These are phyloP conservation scores for Calliphora vicina DNA, from an alignment of 1,140 invertebrate species.

Conservation along the genomic window DNA sequence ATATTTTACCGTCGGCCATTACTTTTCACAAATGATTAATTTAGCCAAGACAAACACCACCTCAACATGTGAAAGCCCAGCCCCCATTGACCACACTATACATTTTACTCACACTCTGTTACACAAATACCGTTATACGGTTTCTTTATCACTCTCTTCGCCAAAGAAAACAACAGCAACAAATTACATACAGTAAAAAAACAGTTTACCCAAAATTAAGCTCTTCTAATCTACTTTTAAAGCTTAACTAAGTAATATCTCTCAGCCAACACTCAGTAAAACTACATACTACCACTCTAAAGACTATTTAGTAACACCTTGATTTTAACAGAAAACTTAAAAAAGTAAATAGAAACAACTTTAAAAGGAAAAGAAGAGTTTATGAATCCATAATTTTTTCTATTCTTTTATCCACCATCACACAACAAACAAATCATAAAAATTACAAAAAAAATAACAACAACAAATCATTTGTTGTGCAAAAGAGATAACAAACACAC, in stretches of 20 bases:
- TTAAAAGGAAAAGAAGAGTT: not conserved
- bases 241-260: not conserved
- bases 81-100: not conserved
- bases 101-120: not conserved
- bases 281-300: not conserved
- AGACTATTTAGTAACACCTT: not conserved
- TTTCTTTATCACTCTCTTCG: not conserved
- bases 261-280: not conserved
- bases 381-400: not conserved
- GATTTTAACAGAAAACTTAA: not conserved
- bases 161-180: not conserved
- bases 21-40: not conserved
- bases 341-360: not conserved
- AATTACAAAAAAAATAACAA: not conserved
- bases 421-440: not conserved
- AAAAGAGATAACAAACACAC: not conserved
- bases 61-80: not conserved
- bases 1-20: slow-evolving; percentile 20
- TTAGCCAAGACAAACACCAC: not conserved
- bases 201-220: not conserved
- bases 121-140: not conserved
- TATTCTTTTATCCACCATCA: not conserved
- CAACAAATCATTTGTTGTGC: not conserved
- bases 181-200: not conserved
- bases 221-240: slow-evolving; percentile 6